Conservation (phyloP, 1,140 invertebrate species). For the Caerostris darwini region DNA sequence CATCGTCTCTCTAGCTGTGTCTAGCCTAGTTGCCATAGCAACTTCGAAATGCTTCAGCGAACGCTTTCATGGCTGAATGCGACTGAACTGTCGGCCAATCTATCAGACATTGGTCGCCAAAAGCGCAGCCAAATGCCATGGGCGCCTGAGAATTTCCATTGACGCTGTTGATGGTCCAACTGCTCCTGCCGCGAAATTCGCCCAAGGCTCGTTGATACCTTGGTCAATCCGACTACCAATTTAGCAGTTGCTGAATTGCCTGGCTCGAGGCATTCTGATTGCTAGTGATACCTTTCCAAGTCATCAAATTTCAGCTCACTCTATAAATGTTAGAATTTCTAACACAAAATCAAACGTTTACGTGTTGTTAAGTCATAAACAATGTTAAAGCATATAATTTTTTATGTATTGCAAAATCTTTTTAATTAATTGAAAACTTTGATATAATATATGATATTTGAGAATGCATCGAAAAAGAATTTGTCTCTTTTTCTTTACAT, state of each 20-base stretch:
- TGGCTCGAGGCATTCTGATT: background rate
- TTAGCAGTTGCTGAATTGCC: constrained; percentile 17
- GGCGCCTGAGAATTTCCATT: constrained; percentile 41
- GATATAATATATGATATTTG: too few species aligned
- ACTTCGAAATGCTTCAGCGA: constrained; percentile 63
- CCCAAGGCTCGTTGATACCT: constrained; percentile 47
- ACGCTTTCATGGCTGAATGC: constrained; percentile 75
- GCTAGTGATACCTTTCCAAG: background rate
- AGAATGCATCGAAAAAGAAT: too few species aligned
- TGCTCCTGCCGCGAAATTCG: constrained; percentile 47
- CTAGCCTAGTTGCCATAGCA: constrained; percentile 61
- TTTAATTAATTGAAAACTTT: too few species aligned
- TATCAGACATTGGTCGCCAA: constrained; percentile 71
- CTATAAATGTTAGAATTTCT: background rate
- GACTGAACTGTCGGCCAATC: constrained; percentile 69
- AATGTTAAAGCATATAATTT: too few species aligned
- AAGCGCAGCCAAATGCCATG: constrained; percentile 65
- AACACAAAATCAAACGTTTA: too few species aligned
- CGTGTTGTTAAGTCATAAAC: too few species aligned
- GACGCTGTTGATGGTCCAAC: constrained; percentile 35
- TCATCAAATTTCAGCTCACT: constrained; percentile 11
- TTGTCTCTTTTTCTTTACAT: too few species aligned
- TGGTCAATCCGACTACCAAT: constrained; percentile 43
- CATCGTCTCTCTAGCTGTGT: constrained; percentile 49
- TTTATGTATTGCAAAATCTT: too few species aligned